Conservation (phyloP, 2,888 invertebrate species). For the Parasteatoda lunata region DNA sequence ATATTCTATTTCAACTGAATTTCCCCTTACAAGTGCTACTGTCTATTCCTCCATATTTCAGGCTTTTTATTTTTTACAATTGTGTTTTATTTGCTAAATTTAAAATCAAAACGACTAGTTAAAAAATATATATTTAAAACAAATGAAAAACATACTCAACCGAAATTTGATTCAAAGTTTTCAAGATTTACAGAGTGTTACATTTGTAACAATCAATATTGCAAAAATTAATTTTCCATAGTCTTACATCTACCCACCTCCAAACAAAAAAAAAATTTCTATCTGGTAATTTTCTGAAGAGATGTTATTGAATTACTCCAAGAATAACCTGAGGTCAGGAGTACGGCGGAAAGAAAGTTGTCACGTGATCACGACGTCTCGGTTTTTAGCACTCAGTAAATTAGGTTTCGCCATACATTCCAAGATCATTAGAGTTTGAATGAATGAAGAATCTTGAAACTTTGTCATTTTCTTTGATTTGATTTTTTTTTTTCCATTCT, state of each 20-base stretch:
- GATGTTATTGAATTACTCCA: slow-evolving; percentile 41
- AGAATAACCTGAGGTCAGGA: slow-evolving; percentile 29
- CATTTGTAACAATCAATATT: too few species aligned
- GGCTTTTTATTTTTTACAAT: too few species aligned
- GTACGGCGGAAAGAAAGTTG: slow-evolving; percentile 9
- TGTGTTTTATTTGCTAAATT: too few species aligned
- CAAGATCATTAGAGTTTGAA: slow-evolving; percentile 34
- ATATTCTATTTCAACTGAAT: too few species aligned
- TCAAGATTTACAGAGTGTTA: too few species aligned
- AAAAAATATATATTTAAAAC: too few species aligned
- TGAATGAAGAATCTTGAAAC: slow-evolving; percentile 3
- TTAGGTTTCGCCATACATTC: slow-evolving; percentile 48
- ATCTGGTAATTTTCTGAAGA: not conserved
- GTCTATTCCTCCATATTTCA: too few species aligned
- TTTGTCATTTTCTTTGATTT: slow-evolving; percentile 5
- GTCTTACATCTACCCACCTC: not conserved
- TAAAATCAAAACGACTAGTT: too few species aligned
- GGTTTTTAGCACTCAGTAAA: slow-evolving; percentile 34
- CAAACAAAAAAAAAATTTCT: not conserved
- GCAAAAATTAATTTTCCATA: not conserved
- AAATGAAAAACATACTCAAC: too few species aligned
- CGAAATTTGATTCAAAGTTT: too few species aligned
- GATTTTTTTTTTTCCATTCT: not conserved
- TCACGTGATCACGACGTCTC: slow-evolving; percentile 39
- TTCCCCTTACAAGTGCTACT: too few species aligned